phyloP scores from a whole-genome alignment of 2,888 invertebrate genomes.

The Omphaloscelis lunosa region DNA sequence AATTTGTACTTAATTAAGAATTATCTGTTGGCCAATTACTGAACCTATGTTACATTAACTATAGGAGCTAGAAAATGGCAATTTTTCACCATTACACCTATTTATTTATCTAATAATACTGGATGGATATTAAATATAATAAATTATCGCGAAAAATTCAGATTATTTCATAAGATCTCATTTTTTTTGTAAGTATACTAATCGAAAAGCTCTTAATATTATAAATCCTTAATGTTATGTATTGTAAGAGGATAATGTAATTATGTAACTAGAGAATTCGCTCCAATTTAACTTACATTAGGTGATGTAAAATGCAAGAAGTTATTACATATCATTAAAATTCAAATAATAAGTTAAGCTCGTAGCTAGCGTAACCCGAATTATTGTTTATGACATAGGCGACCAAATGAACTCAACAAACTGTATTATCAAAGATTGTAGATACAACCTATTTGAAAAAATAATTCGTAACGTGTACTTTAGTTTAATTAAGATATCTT shows the following conservation, averaged over 20 bases:
- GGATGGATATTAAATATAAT: slow-evolving; percentile 89
- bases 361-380: slow-evolving; percentile 77
- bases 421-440: slow-evolving; percentile 15
- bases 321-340: slow-evolving; percentile 73
- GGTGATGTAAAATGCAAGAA: slow-evolving; percentile 76
- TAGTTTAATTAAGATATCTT: slow-evolving; percentile 42
- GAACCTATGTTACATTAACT: slow-evolving; percentile 82
- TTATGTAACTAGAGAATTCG: slow-evolving; percentile 79
- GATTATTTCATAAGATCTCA: slow-evolving; percentile 89
- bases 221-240: slow-evolving; percentile 82
- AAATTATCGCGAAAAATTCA: slow-evolving; percentile 88
- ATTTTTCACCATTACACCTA: slow-evolving; percentile 82
- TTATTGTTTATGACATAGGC: slow-evolving; percentile 46
- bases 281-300: slow-evolving; percentile 79
- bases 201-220: slow-evolving; percentile 89
- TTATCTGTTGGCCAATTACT: slow-evolving; percentile 79
- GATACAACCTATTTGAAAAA: slow-evolving; percentile 12
- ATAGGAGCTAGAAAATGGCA: slow-evolving; percentile 85
- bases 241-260: slow-evolving; percentile 82
- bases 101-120: slow-evolving; percentile 89
- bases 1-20: slow-evolving; percentile 71
- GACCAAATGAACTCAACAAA: slow-evolving; percentile 33
- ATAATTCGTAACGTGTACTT: slow-evolving; percentile 24
- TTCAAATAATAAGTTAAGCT: slow-evolving; percentile 80
- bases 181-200: slow-evolving; percentile 88